phyloP scores from a whole-genome alignment of 2,888 invertebrate species.

The Scaptomyza tumidula region DNA sequence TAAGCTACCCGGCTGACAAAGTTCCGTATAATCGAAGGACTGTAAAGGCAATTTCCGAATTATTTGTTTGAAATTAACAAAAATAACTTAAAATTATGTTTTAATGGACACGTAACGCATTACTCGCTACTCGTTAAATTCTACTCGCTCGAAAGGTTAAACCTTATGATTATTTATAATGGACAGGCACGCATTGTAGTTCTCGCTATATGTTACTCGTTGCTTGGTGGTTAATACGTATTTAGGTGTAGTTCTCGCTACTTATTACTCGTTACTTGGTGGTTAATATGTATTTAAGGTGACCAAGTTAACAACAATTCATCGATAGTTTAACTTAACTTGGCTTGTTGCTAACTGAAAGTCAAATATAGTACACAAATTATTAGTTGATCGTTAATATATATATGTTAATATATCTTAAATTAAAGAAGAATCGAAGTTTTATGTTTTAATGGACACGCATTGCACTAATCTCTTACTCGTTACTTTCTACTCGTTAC shows the following conservation, averaged over 20 bases:
- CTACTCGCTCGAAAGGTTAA: too few relatives aligned
- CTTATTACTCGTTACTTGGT: constrained; percentile 11
- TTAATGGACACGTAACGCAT: constrained; percentile 53
- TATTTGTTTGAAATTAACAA: too few relatives aligned
- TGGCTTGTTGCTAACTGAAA: too few relatives aligned
- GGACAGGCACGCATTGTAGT: too few relatives aligned
- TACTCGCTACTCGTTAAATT: constrained; percentile 4
- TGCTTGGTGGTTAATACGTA: too few relatives aligned
- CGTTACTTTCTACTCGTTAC: constrained; percentile 14
- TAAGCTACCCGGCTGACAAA: constrained; percentile 88
- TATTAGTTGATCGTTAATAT: too few relatives aligned
- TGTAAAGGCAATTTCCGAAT: constrained; percentile 82
- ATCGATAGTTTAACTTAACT: too few relatives aligned
- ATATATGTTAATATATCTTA: not conserved
- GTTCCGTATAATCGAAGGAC: constrained; percentile 97
- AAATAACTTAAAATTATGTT: not conserved
- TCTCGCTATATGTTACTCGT: too few relatives aligned
- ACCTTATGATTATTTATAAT: too few relatives aligned
- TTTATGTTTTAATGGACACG: constrained; percentile 48
- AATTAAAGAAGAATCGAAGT: not conserved
- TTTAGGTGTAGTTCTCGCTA: constrained; percentile 9
- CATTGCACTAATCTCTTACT: constrained; percentile 28
- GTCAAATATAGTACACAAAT: too few relatives aligned
- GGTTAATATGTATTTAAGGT: too few relatives aligned
- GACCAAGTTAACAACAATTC: too few relatives aligned